phyloP scores from a whole-genome alignment of 2,797 vertebrate genomes.

The Cossypha dichroa region DNA sequence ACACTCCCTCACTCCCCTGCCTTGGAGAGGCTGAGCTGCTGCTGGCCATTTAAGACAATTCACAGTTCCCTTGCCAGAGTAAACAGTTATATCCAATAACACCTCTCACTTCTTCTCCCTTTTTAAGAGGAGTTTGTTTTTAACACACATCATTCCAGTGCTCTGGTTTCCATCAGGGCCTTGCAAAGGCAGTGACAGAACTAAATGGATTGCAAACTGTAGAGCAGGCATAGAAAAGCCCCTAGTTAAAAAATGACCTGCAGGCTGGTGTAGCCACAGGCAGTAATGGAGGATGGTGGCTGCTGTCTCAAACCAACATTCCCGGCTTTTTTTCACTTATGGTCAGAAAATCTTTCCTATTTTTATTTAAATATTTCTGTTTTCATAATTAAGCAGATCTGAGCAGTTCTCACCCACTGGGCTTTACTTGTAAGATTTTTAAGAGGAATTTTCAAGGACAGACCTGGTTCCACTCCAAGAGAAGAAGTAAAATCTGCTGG shows the following conservation, averaged over 20 bases:
- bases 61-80: neutral
- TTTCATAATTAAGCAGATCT: neutral
- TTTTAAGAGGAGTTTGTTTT: neutral
- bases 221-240: neutral
- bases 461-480: neutral
- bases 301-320: neutral
- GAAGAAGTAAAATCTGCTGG: neutral
- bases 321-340: neutral
- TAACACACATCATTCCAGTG: neutral
- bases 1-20: neutral
- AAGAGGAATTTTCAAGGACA: neutral
- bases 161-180: neutral
- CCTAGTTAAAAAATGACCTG: neutral
- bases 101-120: neutral
- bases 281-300: neutral
- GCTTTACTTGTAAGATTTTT: neutral
- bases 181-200: neutral
- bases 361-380: neutral
- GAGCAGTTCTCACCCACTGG: neutral
- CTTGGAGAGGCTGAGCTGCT: neutral
- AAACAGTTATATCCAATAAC: slow-evolving; percentile 27
- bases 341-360: neutral
- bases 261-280: neutral
- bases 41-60: slow-evolving; percentile 43
- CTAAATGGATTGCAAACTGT: neutral